Conservation (phyloP, 2,888 invertebrate species). For the Pachycephus smyrnensis region DNA sequence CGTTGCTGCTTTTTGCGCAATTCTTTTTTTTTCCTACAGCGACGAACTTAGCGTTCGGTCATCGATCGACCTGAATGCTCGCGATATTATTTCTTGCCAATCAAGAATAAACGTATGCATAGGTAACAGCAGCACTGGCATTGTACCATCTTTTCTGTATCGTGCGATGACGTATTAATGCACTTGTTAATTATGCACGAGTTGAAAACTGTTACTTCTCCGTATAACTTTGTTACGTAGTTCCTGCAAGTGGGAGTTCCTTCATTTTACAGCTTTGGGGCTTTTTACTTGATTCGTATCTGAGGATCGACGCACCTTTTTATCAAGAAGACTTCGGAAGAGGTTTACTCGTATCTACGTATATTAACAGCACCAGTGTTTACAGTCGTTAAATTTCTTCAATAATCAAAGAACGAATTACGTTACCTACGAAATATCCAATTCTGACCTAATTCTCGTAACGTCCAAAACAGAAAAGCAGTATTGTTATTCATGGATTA, state of each 20-base stretch:
- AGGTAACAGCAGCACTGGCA: background rate
- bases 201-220: too few species aligned
- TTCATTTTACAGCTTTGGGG: conserved; percentile 38
- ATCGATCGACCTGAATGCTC: conserved; percentile 24
- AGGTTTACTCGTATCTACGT: conserved; percentile 23
- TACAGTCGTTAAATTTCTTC: conserved; percentile 52
- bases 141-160: background rate
- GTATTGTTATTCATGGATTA: background rate
- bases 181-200: background rate
- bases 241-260: conserved; percentile 19
- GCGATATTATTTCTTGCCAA: background rate
- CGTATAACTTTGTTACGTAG: too few species aligned
- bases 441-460: background rate
- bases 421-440: too few species aligned
- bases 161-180: background rate
- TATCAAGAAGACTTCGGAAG: conserved; percentile 2
- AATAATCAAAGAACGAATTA: too few species aligned
- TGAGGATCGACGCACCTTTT: too few species aligned
- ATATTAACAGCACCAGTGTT: conserved; percentile 30
- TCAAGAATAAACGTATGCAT: background rate
- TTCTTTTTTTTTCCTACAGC: conserved; percentile 46
- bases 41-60: conserved; percentile 47
- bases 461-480: background rate
- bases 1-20: conserved; percentile 12
- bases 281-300: background rate